Evolutionary conservation across 2,797 vertebrate genomes (phyloP).

Genomic region (Micrastur ruficollis): DNA sequence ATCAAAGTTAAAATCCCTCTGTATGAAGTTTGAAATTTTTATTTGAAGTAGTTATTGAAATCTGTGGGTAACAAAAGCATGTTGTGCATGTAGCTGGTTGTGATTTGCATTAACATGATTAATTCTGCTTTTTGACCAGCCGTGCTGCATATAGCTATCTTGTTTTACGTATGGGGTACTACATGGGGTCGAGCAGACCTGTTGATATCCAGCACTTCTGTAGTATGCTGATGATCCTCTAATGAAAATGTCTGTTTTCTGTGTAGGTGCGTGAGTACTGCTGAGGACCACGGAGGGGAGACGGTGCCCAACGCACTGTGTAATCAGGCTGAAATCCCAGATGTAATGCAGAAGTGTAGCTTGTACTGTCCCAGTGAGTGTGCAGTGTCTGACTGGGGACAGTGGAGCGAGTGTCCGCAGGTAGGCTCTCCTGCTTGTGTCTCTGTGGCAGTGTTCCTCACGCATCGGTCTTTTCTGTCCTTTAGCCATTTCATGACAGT

Average conservation of each 20-base stretch:
- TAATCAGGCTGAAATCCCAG: slow-evolving; percentile 80
- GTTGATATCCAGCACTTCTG: neutral
- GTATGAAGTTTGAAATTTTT: neutral
- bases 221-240: neutral
- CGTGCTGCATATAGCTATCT: fast-evolving
- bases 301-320: slow-evolving; percentile 80
- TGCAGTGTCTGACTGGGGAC: slow-evolving; percentile 88
- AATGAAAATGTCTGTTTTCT: neutral
- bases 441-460: neutral
- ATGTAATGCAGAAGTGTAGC: slow-evolving; percentile 81
- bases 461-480: fast-evolving
- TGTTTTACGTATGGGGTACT: neutral
- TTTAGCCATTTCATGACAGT: neutral
- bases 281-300: slow-evolving; percentile 62
- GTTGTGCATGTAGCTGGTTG: neutral
- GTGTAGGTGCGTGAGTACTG: slow-evolving; percentile 84
- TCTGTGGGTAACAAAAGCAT: neutral
- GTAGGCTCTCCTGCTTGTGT: slow-evolving; percentile 70
- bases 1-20: slow-evolving; percentile 25
- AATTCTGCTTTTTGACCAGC: neutral
- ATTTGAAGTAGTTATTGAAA: neutral
- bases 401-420: slow-evolving; percentile 88
- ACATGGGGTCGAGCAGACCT: neutral
- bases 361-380: slow-evolving; percentile 89
- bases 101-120: neutral